Base-by-base conservation (phyloP, 2,797 vertebrate species). In the Podarcis lilfordi region DNA sequence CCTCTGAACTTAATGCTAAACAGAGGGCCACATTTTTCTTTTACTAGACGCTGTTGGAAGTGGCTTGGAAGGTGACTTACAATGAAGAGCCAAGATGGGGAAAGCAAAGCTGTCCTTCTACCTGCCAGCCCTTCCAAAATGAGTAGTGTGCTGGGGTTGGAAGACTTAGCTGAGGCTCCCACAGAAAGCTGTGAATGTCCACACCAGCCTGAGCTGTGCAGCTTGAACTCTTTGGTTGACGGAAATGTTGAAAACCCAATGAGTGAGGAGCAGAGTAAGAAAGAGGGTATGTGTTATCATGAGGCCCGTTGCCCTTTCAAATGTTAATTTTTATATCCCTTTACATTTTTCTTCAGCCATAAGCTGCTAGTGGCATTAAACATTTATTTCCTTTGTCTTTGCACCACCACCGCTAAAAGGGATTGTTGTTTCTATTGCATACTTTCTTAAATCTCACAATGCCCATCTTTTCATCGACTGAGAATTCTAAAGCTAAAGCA, bases 71-170 rank as follows among this genome's bases (percentile, higher is more conserved):
- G 35, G 55, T 1, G 9, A 61, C 37, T 68, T 71, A n/a, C 59
- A 21, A 97, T 98, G 97, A 98, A 98, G 96, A 97, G 97, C 93
- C 97, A 97, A 89, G 96, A 95, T 4, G 95, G 94, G 84, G 97
- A 97, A 90, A 89, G 91, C 83, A 96, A 94, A 37, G 91, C 91
- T 45, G 81, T 93, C 76, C 95, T 94, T 9, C 94, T 64, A 13
- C 89, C 93, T 1, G 66, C 84, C 0, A 29, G 87, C 78, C 68
- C 91, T n/a, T 84, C 94, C 93, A 92, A 91, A 88, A 3, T 32
- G 0, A 93, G 92, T 94, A 72, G 76, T 9, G 10, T 32, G 2
- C 75, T 88, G 29, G 94, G 29, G 85, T 93, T 92, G 74, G 93
- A 95, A 11, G 90, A 93, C 35, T 19, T 78, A 0, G 37, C 59